Evolutionary conservation across 2,888 invertebrate species (phyloP).

Genomic region (Conistra vaccinii): DNA sequence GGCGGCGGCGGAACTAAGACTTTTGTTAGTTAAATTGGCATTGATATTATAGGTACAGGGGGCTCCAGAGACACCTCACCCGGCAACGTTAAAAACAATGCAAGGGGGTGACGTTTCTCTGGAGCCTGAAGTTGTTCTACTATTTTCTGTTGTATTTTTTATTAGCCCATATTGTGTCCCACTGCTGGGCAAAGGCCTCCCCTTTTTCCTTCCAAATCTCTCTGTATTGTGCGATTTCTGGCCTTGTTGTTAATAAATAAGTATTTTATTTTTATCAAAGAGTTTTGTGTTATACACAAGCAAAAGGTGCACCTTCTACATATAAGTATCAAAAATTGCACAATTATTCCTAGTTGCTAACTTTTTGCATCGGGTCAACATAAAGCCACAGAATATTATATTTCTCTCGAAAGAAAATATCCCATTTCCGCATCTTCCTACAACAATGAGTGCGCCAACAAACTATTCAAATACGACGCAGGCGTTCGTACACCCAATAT

Average conservation of each 20-base stretch:
- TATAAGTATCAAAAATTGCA: slow-evolving; percentile 72
- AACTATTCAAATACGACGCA: slow-evolving; percentile 89
- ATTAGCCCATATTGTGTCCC: too few species aligned
- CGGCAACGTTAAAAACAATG: too few species aligned
- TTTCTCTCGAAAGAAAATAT: slow-evolving; percentile 91
- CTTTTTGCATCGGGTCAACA: slow-evolving; percentile 86
- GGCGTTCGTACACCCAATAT: slow-evolving; percentile 83
- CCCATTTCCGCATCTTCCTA: slow-evolving; percentile 91
- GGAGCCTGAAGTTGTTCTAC: background rate
- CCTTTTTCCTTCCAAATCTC: too few species aligned
- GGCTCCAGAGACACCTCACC: too few species aligned
- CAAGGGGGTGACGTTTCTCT: too few species aligned
- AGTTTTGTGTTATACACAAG: background rate
- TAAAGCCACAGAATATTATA: slow-evolving; percentile 89
- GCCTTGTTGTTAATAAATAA: background rate
- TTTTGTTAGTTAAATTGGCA: background rate
- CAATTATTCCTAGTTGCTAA: slow-evolving; percentile 78
- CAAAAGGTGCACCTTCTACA: slow-evolving; percentile 10
- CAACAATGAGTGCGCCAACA: slow-evolving; percentile 88
- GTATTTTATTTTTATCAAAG: slow-evolving; percentile 4
- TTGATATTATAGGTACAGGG: too few species aligned
- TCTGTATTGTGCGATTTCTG: too few species aligned
- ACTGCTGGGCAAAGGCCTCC: too few species aligned
- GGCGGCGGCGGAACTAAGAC: background rate
- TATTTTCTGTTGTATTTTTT: background rate